phyloP scores from a whole-genome alignment of 2,888 invertebrate species.

The Abrostola triplasia region DNA sequence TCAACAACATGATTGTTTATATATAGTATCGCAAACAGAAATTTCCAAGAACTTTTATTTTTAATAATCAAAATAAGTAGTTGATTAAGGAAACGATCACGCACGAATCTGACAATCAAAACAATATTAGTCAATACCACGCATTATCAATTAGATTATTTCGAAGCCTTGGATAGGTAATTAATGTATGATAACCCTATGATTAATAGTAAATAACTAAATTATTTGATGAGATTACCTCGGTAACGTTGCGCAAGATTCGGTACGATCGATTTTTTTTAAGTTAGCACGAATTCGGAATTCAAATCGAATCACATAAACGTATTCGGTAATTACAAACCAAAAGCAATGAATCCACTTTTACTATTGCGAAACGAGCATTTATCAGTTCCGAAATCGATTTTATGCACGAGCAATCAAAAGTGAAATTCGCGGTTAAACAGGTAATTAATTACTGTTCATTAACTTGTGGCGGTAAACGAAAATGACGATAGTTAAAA shows the following conservation, averaged over 20 bases:
- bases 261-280: neutral
- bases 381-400: conserved; percentile 65
- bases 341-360: conserved; percentile 58
- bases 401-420: conserved; percentile 65
- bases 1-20: conserved; percentile 18
- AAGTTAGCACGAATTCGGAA: neutral
- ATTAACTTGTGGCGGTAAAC: conserved; percentile 46
- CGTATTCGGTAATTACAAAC: conserved; percentile 36
- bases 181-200: conserved; percentile 53
- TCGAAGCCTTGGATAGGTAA: conserved; percentile 58
- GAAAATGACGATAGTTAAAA: conserved; percentile 39
- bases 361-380: conserved; percentile 65
- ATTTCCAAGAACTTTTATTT: conserved; percentile 17
- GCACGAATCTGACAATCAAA: conserved; percentile 52
- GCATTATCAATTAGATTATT: conserved; percentile 60
- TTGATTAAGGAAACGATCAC: conserved; percentile 48
- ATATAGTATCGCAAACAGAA: conserved; percentile 6
- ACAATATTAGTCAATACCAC: conserved; percentile 61
- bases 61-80: conserved; percentile 29
- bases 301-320: conserved; percentile 11
- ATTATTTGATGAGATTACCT: conserved; percentile 33
- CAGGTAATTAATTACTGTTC: conserved; percentile 57
- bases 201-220: conserved; percentile 47
- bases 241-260: conserved; percentile 14
- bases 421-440: conserved; percentile 64